Evolutionary conservation across 2,797 vertebrate genomes (phyloP), one percentile per base, ranked within the genome.

Genomic region (Eospalax fontanierii): DNA sequence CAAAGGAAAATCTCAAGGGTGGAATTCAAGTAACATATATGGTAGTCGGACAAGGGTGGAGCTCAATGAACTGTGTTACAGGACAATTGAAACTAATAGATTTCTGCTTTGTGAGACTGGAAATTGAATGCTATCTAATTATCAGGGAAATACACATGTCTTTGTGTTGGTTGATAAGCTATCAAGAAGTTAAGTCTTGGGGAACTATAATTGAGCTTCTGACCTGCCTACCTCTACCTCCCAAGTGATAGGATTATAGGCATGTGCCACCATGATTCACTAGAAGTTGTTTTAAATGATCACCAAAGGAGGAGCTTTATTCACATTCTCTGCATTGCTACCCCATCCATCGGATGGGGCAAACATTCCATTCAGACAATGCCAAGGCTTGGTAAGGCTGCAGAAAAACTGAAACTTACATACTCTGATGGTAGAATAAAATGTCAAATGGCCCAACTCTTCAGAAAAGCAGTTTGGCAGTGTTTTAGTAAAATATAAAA

Each of bases 141-240:
- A 95, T 91, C 75, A 89, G 4, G 28, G 2, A 96, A 97, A 97
- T 75, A 91, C 86, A 74, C 33, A 46, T 86, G 15, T 6, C 75
- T 94, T 97, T 95, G 95, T 84, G 7, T 78, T 91, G 83, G 88
- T 92, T 95, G 97, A 98, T 97, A 97, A 98, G 93, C 83, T 89
- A 93, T 75, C 95, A 97, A 97, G 98, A 98, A 98, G 95, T 70
- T 96, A 82, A 95, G 50, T 5, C 65, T 98, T 94, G 89, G 92
- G 96, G 88, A 96, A 92, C 92, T 97, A 81, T 84, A 97, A 88
- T 89, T 94, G 91, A 81, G 43, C 30, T 70, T 66, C 8, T 66
- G 65, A 33, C n/a, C 28, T 26, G 28, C 63, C 63, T 65, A 14
- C 26, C 22, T 10, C 63, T 65, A 8, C 63, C 6, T 28, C 24